Evolutionary conservation across 2,888 invertebrate genomes (phyloP).

Genomic region (Epinotia nisella): DNA sequence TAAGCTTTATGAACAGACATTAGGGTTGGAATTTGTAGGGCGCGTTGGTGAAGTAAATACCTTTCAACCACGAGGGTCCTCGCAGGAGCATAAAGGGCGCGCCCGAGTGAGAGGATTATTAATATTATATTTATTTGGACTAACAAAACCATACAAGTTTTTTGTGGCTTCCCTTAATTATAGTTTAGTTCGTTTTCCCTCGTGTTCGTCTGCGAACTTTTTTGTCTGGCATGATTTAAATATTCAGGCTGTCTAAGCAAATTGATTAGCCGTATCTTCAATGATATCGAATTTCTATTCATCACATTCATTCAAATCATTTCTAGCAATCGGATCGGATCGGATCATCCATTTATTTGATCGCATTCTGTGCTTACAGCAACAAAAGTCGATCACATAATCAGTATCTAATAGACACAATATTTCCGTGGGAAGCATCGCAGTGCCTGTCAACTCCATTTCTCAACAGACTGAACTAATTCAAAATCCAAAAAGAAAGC

Average conservation of each 20-base stretch:
- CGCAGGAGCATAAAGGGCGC: constrained; percentile 20
- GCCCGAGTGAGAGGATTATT: constrained; percentile 37
- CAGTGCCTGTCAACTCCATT: background rate
- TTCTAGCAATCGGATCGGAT: no score
- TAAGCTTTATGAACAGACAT: background rate
- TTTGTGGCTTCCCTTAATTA: constrained; percentile 37
- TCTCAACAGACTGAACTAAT: background rate
- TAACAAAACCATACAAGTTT: constrained; percentile 31
- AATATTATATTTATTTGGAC: constrained; percentile 42
- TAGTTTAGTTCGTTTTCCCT: constrained; percentile 14
- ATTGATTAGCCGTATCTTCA: background rate
- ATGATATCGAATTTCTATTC: no score
- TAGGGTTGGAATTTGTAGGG: background rate
- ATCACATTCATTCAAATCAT: no score
- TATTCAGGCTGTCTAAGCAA: background rate
- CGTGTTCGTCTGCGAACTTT: background rate
- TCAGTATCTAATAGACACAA: background rate
- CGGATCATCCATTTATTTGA: no score
- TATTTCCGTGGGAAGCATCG: background rate
- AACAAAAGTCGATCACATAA: no score
- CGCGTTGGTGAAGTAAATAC: background rate
- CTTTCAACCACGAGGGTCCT: background rate
- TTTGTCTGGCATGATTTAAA: background rate
- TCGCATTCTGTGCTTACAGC: no score
- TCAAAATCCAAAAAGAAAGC: constrained; percentile 3